Conservation (phyloP, 2,888 invertebrate species). For the Polyploca ridens region DNA sequence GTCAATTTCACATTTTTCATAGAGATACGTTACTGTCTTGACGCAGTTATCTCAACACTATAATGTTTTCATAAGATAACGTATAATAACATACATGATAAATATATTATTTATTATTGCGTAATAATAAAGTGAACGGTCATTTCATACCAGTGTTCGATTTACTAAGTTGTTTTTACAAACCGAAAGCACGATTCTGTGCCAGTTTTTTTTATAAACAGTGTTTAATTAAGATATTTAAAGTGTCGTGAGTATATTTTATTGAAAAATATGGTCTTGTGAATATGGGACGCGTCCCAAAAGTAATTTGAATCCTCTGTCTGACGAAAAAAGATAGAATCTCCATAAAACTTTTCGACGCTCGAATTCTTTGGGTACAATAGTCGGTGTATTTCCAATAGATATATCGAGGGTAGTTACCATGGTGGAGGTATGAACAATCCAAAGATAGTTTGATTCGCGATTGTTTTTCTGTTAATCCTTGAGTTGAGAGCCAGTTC, state of each 20-base stretch:
- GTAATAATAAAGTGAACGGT: conserved; percentile 1
- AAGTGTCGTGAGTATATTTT: conserved; percentile 22
- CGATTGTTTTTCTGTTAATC: too few species aligned
- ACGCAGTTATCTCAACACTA: neutral
- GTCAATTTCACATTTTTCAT: neutral
- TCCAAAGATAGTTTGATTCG: too few species aligned
- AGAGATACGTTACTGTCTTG: neutral
- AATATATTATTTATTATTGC: neutral
- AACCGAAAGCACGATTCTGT: neutral
- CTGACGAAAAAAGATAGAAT: too few species aligned
- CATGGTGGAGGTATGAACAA: too few species aligned
- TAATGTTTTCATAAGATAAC: conserved; percentile 3
- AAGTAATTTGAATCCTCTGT: too few species aligned
- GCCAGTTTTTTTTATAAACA: neutral
- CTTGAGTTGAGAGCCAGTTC: too few species aligned
- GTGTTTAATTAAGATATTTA: conserved; percentile 11
- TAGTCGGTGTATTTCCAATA: too few species aligned
- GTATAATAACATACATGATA: neutral
- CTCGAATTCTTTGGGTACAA: too few species aligned
- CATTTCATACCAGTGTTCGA: neutral
- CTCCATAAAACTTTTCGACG: too few species aligned
- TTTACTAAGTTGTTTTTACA: neutral
- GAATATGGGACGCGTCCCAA: too few species aligned
- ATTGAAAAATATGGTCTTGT: too few species aligned
- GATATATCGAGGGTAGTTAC: too few species aligned